Base-by-base conservation (phyloP, 2,888 invertebrate species). In the Perithous albicinctus region DNA sequence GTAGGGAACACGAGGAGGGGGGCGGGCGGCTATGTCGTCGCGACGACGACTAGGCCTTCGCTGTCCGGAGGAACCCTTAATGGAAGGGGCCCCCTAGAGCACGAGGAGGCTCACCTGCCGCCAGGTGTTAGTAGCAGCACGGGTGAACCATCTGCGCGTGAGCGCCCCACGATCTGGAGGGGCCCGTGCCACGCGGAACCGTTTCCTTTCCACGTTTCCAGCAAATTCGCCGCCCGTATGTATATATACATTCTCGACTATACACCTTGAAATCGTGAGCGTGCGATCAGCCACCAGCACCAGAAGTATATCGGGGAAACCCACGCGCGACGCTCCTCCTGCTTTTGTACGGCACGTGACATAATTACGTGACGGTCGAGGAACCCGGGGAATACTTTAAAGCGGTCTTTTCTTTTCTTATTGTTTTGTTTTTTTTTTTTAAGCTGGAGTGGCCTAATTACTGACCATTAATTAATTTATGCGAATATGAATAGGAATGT, bases 91-190 rank as follows among this genome's bases (percentile, higher is more conserved):
- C 89, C 90, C 90, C 72, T 84, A 70, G 74, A 78, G 78, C 63
- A 78, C 32, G 70, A 67, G 86, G 84, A 77, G 78, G 81, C 84
- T 87, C 89, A 89, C 89, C 89, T 89, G 89, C 88, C 89, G 89
- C 89, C 91, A 91, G 91, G 91, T 91, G 91, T 86, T 63, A 80
- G 64, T 67, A 79, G 67, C 77, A 86, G 85, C 74, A 84, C 80
- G 75, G n/a, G 82, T 69, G 80, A 81, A 81, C 89, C 91, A 91
- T 91, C 91, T 91, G 91, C 87, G 91, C 87, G 84, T 83, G 56
- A 26, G 72, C 66, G 51, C 64, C 54, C n/a, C 79, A 46, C 43
- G 74, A 59, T 78, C 87, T 80, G 67, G 80, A 86, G 85, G 88
- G 88, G 83, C 87, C 85, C 88, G 89, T 89, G 89, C 87, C 87